A percentile compares a stretch with the other conserved stretches of the same genome.
These are phyloP conservation scores for Serranus cabrilla DNA, from an alignment of 2,797 vertebrate genomes.

Conservation along the genomic window DNA sequence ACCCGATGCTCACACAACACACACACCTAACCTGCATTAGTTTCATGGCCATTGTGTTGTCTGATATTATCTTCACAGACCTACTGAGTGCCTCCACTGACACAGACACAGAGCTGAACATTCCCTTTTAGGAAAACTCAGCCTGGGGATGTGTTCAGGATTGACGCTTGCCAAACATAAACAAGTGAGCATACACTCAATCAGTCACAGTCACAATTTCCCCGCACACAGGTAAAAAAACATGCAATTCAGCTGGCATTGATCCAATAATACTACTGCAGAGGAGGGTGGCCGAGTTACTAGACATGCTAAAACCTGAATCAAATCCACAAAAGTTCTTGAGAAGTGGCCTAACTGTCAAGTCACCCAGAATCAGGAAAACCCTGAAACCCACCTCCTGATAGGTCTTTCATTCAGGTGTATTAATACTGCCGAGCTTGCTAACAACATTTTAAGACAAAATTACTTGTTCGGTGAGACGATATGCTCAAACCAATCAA, in stretches of 20 bases:
- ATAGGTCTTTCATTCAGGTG: not conserved
- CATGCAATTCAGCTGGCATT: not conserved
- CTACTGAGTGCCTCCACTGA: constrained; percentile 15
- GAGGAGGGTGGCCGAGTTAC: not conserved
- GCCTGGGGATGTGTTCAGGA: not conserved
- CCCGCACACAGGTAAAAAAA: not conserved
- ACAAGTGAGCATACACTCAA: not conserved
- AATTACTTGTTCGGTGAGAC: not conserved
- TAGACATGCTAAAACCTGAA: constrained; percentile 40
- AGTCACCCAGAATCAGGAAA: not conserved
- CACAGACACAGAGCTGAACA: constrained; percentile 39
- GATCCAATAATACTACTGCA: not conserved
- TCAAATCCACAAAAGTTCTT: not conserved
- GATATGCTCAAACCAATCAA: not conserved
- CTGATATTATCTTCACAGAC: constrained; percentile 21
- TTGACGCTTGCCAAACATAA: not conserved
- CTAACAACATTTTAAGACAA: not conserved
- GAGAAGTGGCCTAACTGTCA: not conserved
- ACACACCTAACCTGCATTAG: constrained; percentile 9
- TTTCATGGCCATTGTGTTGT: not conserved
- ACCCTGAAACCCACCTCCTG: too few species aligned
- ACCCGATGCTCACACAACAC: not conserved
- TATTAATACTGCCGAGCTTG: not conserved
- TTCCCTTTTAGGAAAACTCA: not conserved
- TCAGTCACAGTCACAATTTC: not conserved